phyloP scores from a whole-genome alignment of 2,797 vertebrate species.

The Hirundo rustica region DNA sequence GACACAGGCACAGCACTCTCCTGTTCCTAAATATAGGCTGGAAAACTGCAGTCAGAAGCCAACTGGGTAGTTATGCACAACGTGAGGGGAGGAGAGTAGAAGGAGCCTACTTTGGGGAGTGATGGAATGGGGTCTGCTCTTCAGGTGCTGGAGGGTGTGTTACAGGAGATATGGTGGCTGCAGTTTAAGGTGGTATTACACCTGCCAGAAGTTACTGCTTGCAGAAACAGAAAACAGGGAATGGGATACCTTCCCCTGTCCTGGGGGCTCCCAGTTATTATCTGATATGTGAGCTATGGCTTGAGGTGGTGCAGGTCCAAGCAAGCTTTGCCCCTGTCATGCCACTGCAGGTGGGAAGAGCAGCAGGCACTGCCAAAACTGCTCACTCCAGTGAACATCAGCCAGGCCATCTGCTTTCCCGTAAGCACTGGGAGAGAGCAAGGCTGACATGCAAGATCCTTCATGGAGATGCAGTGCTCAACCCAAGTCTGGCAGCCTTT shows the following conservation, averaged over 20 bases:
- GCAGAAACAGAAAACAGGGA: background rate
- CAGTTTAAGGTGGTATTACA: background rate
- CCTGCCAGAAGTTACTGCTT: background rate
- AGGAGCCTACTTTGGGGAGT: background rate
- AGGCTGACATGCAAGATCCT: background rate
- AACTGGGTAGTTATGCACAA: background rate
- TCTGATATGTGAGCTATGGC: background rate
- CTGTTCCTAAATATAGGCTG: background rate
- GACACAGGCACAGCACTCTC: background rate
- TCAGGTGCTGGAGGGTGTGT: background rate
- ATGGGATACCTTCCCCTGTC: background rate
- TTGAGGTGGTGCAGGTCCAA: background rate
- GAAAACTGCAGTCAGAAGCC: background rate
- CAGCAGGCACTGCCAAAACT: background rate
- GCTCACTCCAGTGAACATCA: background rate
- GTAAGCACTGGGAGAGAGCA: background rate
- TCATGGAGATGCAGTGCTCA: background rate
- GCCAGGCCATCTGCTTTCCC: background rate
- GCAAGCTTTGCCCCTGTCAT: background rate
- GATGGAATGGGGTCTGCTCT: background rate
- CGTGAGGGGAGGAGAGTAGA: background rate
- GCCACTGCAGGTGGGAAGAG: accelerated
- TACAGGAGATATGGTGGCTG: background rate
- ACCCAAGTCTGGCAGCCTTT: background rate
- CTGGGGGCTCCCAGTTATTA: background rate